These are phyloP conservation scores for Molothrus aeneus DNA, from an alignment of 2,797 vertebrate species.

Conservation along the genomic window DNA sequence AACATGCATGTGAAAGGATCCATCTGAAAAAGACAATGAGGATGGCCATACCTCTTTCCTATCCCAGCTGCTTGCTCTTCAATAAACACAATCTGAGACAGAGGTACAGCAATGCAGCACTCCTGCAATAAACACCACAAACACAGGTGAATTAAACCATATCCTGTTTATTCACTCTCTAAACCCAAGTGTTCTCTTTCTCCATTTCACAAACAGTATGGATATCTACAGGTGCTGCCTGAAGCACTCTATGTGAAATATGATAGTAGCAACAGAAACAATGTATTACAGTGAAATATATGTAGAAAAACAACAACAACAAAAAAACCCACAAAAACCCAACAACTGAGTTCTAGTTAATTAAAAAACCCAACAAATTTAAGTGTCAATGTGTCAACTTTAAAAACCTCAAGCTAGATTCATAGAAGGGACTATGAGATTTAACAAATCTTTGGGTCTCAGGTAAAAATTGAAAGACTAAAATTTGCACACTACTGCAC, in stretches of 20 bases:
- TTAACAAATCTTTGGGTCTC: not conserved
- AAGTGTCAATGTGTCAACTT: not conserved
- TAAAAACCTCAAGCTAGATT: not conserved
- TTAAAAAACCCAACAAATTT: not conserved
- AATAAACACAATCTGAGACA: conserved; percentile 92
- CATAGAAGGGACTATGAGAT: fast-evolving
- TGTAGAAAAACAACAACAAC: not conserved
- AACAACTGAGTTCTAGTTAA: not conserved
- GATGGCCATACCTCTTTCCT: conserved; percentile 88
- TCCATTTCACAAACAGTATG: not conserved
- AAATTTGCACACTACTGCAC: not conserved
- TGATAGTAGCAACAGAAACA: not conserved
- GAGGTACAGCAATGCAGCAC: conserved; percentile 89
- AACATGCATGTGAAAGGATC: not conserved
- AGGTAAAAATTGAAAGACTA: not conserved
- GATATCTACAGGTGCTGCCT: not conserved
- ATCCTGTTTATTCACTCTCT: not conserved
- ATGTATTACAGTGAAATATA: not conserved
- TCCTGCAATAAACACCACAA: conserved; percentile 78
- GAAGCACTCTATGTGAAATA: not conserved
- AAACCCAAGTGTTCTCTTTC: not conserved
- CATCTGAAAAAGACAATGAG: not conserved
- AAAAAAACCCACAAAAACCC: not conserved
- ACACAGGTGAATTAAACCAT: not conserved
- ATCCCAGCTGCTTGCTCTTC: conserved; percentile 96